These are phyloP conservation scores for Hephaestus fuliginosus DNA, from an alignment of 2,797 vertebrate genomes.

Conservation along the genomic window DNA sequence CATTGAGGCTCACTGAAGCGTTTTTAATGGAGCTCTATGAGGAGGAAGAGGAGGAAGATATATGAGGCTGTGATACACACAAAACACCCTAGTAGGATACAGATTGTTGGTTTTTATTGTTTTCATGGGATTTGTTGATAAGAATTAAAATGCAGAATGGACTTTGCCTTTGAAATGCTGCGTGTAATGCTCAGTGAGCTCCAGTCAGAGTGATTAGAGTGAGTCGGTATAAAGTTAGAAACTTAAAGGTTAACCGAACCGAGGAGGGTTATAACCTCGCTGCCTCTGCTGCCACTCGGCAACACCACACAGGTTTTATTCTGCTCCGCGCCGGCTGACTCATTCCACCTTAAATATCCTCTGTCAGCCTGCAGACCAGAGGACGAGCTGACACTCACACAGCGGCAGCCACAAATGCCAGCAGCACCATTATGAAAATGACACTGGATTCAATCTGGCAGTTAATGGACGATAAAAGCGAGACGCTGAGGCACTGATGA, in stretches of 20 bases:
- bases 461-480: constrained; percentile 50
- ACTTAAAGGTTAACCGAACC: constrained; percentile 26
- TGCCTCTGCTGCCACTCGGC: constrained; percentile 17
- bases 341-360: constrained; percentile 53
- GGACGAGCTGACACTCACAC: not conserved
- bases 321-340: constrained; percentile 32
- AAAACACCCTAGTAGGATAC: not conserved
- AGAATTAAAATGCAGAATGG: not conserved
- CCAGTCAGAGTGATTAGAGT: constrained; percentile 1
- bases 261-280: not conserved
- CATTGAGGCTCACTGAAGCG: not conserved
- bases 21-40: not conserved
- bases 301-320: not conserved
- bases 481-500: constrained; percentile 23
- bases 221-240: not conserved
- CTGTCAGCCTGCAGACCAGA: constrained; percentile 24
- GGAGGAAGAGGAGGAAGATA: not conserved
- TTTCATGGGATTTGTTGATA: not conserved
- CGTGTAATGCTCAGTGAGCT: not conserved
- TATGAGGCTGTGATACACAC: no score
- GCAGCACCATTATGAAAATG: constrained; percentile 56
- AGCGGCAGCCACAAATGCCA: constrained; percentile 48
- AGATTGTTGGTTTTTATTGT: not conserved
- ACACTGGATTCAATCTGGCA: constrained; percentile 33
- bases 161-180: not conserved